Evolutionary conservation across 2,888 invertebrate genomes (phyloP).

Genomic region (Calliphora vomitoria): DNA sequence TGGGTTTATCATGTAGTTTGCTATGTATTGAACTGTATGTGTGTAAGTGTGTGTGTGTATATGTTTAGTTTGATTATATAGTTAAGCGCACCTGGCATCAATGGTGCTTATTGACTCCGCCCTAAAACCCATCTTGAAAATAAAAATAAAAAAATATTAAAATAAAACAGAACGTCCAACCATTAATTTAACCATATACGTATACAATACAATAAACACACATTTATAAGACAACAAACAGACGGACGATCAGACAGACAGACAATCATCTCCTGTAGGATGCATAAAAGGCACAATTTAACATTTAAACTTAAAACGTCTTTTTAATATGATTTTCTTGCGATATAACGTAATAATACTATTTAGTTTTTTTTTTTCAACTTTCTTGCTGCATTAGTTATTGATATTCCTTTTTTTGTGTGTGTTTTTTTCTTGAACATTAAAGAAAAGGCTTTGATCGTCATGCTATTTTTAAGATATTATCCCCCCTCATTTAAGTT

Average conservation of each 20-base stretch:
- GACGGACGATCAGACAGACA: conserved; percentile 26
- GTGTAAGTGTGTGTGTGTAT: conserved; percentile 9
- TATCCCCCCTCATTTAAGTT: background rate
- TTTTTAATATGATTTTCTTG: conserved; percentile 20
- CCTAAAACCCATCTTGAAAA: conserved; percentile 71
- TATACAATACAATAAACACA: conserved; percentile 42
- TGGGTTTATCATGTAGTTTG: conserved; percentile 20
- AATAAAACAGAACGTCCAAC: conserved; percentile 31
- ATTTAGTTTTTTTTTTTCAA: conserved; percentile 3
- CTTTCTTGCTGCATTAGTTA: background rate
- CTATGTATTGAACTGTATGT: background rate
- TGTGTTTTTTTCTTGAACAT: conserved; percentile 15
- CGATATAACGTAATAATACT: conserved; percentile 13
- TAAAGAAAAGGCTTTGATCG: conserved; percentile 34
- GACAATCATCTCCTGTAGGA: conserved; percentile 2
- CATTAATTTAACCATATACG: conserved; percentile 46
- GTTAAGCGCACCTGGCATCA: conserved; percentile 71
- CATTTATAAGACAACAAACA: conserved; percentile 34
- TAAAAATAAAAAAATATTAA: conserved; percentile 1
- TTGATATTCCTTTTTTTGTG: background rate
- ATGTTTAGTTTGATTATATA: conserved; percentile 49
- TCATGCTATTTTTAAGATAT: conserved; percentile 57
- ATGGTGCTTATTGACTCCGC: conserved; percentile 74
- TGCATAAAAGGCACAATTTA: conserved; percentile 25
- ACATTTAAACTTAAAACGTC: conserved; percentile 42